Evolutionary conservation across 1,140 invertebrate genomes (phyloP).

Genomic region (Dolichoris vasculosae): DNA sequence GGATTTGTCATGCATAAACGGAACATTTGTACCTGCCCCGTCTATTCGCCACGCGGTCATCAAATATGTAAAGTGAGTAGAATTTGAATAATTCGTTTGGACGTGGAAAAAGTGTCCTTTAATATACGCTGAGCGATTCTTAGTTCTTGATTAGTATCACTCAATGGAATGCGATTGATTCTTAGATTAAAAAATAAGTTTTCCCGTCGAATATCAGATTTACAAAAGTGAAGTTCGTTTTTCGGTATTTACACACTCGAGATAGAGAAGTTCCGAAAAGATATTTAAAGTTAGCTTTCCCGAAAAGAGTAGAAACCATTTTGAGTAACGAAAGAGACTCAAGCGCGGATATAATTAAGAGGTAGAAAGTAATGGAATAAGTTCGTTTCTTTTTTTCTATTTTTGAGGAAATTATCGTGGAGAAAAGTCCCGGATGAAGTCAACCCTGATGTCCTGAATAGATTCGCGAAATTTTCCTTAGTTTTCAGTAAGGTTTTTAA

Average conservation of each 20-base stretch:
- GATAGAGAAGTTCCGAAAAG: neutral
- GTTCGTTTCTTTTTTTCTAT: conserved; percentile 13
- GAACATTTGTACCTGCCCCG: conserved; percentile 72
- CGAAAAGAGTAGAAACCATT: neutral
- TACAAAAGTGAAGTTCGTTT: neutral
- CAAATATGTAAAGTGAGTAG: conserved; percentile 73
- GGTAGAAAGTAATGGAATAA: conserved; percentile 39
- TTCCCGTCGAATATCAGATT: neutral
- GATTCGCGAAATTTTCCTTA: conserved; percentile 22
- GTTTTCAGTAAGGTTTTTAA: neutral
- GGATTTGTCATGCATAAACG: conserved; percentile 72
- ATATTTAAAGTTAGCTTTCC: conserved; percentile 27
- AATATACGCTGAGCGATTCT: neutral
- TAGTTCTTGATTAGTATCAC: conserved; percentile 45
- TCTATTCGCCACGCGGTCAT: conserved; percentile 68
- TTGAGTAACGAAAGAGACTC: neutral
- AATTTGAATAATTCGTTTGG: neutral
- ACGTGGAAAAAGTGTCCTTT: neutral
- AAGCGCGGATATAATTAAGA: conserved; percentile 40
- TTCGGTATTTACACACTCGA: neutral
- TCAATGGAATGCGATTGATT: conserved; percentile 55
- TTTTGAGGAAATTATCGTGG: conserved; percentile 35
- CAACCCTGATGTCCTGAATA: conserved; percentile 27
- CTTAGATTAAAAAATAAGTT: neutral
- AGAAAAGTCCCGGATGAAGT: neutral